These are phyloP conservation scores for Aurelia sp. DNA, from an alignment of 30 jellyfish, hydroid and myxozoan genomes.

Conservation along the genomic window DNA sequence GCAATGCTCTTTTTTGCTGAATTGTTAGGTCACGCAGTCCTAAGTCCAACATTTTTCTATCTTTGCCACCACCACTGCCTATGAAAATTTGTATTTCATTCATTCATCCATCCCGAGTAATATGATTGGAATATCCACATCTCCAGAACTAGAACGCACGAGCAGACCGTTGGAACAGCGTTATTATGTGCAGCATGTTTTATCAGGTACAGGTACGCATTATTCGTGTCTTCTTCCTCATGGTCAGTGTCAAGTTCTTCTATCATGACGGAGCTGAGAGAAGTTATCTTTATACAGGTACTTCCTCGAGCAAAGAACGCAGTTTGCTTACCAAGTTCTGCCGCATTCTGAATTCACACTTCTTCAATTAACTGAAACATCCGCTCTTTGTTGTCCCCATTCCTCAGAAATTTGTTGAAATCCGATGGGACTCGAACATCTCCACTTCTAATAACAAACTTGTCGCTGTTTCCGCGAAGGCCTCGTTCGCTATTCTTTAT, in stretches of 20 bases:
- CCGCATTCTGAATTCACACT: conserved; percentile 31
- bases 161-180: conserved; percentile 17
- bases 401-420: conserved; percentile 41
- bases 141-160: conserved; percentile 25
- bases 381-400: conserved; percentile 33
- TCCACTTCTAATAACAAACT: conserved; percentile 27
- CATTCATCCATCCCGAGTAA: conserved; percentile 45
- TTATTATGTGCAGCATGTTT: conserved; percentile 31
- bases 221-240: conserved; percentile 53
- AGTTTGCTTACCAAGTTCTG: conserved; percentile 22
- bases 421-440: conserved; percentile 42
- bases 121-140: conserved; percentile 27
- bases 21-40: too few relatives aligned
- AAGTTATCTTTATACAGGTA: conserved; percentile 31
- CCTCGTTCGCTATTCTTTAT: conserved; percentile 41
- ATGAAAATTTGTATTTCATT: neutral
- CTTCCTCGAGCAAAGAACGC: conserved; percentile 39
- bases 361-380: conserved; percentile 15
- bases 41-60: too few relatives aligned
- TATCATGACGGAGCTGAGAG: conserved; percentile 16
- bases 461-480: conserved; percentile 52
- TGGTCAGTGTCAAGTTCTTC: conserved; percentile 37
- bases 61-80: neutral
- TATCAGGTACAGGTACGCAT: conserved; percentile 43
- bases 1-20: too few relatives aligned